Conservation (phyloP, 2,113 vertebrate genomes). For the Rousettus leschenaultii region DNA sequence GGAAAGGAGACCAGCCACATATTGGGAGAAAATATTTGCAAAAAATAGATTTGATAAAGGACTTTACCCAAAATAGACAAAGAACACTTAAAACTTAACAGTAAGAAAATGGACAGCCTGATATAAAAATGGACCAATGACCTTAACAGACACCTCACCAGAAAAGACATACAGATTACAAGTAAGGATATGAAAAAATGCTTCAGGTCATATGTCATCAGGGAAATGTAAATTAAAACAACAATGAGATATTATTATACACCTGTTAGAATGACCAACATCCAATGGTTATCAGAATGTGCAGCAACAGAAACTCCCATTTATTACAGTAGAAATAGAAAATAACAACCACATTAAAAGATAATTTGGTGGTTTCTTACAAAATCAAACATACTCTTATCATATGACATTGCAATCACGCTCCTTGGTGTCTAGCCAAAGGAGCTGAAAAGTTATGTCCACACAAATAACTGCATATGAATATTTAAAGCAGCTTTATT, state of each 20-base stretch:
- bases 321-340: neutral
- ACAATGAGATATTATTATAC: neutral
- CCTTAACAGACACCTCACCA: neutral
- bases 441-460: neutral
- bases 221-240: neutral
- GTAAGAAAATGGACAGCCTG: neutral
- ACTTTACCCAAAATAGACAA: neutral
- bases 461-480: neutral
- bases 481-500: neutral
- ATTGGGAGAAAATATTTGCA: neutral
- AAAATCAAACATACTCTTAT: neutral
- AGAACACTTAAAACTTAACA: neutral
- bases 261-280: neutral
- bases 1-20: neutral
- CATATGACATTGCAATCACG: neutral
- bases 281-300: neutral
- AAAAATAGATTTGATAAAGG: neutral
- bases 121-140: neutral
- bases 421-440: neutral
- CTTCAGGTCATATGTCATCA: neutral
- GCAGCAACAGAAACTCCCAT: neutral
- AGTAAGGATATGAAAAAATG: neutral
- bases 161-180: neutral
- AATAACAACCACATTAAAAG: neutral
- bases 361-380: neutral